These are phyloP conservation scores for Anodontia alba DNA, from an alignment of 2,888 invertebrate species.

Conservation along the genomic window DNA sequence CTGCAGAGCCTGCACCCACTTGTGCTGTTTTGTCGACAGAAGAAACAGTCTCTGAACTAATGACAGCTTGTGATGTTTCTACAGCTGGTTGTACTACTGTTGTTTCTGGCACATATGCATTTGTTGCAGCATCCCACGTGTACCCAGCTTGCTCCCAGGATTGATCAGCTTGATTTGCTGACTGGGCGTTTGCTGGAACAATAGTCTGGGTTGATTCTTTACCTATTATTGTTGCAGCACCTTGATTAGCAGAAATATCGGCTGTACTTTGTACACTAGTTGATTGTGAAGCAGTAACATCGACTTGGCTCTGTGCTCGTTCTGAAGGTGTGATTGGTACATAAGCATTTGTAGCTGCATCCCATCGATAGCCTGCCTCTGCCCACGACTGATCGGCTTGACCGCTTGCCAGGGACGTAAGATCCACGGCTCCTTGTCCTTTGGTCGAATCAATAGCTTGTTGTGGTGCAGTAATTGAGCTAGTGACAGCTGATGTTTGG, in stretches of 20 bases:
- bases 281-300: neutral
- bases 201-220: no score
- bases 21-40: neutral
- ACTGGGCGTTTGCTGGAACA: neutral
- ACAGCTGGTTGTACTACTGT: neutral
- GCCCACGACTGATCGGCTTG: neutral
- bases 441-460: neutral
- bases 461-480: neutral
- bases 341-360: neutral
- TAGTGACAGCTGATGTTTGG: neutral
- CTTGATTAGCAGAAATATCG: neutral
- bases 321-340: neutral
- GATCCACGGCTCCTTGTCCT: neutral
- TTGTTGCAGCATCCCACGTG: conserved; percentile 6
- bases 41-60: neutral
- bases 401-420: neutral
- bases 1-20: neutral
- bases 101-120: conserved; percentile 1
- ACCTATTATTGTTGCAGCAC: neutral
- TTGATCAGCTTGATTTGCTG: neutral
- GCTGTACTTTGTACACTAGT: neutral
- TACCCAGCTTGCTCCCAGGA: neutral
- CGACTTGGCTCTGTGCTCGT: neutral
- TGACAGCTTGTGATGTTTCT: neutral
- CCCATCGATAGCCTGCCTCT: neutral